Evolutionary conservation across 1,140 invertebrate genomes (phyloP), one percentile per base, ranked within the genome.

Genomic region (Maniola jurtina): DNA sequence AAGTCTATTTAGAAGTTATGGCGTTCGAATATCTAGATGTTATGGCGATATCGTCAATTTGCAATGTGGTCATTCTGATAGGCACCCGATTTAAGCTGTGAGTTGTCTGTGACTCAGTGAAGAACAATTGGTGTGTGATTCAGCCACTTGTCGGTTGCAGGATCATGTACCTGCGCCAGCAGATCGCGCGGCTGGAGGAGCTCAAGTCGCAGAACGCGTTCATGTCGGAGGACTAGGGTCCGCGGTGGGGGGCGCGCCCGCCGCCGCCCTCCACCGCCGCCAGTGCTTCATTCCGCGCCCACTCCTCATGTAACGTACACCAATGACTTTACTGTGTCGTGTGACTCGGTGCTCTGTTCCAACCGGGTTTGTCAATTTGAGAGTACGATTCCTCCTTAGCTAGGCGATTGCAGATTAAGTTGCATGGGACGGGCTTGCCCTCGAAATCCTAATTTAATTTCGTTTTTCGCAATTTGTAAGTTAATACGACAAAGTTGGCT

Each of bases 161-260:
- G 93, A 95, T 97, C 90, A 94, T 97, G 92, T 97, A 97, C 93
- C 93, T 97, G 81, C 95, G 96, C 86, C 96, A 97, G 92, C 96
- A 97, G 94, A 97, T 97, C 77, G 94, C 95, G 90, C 95, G 94
- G 79, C 91, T 97, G 91, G 96, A 97, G 93, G 95, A 96, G 92
- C 93, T 97, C 91, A 97, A 97, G 93, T 96, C 95, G 91, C 96
- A 96, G 94, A 97, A 97, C 93, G 96, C 96, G 79, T 97, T 97
- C 86, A 96, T 96, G 95, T 95, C 94, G 83, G 95, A 96, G 76
- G 94, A 95, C 91, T 88, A 89, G 81, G 83, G 66, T 38, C 64
- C 69, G 74, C 64, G 77, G 75, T 79, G 82, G 86, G 81, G 83
- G 65, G 77, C 68, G 35, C 65, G 70, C 33, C 65, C 70, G 57